phyloP scores from a whole-genome alignment of 2,888 invertebrate genomes.

The Sminthurides aquaticus region DNA sequence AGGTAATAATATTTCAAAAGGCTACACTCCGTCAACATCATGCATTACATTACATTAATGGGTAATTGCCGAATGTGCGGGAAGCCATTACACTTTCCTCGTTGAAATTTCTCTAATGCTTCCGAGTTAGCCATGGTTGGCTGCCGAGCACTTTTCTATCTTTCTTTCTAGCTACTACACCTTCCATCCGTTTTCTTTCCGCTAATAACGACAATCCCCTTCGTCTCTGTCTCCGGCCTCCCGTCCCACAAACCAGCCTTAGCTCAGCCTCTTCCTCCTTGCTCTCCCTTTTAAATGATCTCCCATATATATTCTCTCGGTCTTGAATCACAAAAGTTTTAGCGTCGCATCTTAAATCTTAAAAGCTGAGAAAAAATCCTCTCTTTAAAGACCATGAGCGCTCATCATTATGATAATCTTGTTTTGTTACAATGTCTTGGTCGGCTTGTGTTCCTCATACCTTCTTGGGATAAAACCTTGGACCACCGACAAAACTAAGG shows the following conservation, averaged over 20 bases:
- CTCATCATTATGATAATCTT: background rate
- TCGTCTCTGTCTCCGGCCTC: too few species aligned
- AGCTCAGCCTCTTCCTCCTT: background rate
- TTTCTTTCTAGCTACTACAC: too few species aligned
- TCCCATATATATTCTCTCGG: background rate
- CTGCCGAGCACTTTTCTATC: background rate
- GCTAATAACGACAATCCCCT: too few species aligned
- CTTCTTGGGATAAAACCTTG: too few species aligned
- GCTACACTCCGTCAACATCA: constrained; percentile 6
- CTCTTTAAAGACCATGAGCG: background rate
- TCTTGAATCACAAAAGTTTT: background rate
- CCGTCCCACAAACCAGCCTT: background rate
- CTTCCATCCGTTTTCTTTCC: too few species aligned
- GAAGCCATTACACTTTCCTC: constrained; percentile 22
- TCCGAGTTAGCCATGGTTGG: constrained; percentile 26
- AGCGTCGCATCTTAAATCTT: too few species aligned
- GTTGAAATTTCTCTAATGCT: constrained; percentile 23
- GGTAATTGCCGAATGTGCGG: constrained; percentile 26
- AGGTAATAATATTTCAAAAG: background rate
- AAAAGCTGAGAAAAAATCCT: background rate
- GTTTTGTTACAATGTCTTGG: background rate
- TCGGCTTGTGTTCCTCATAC: too few species aligned
- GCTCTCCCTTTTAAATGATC: background rate
- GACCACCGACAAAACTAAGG: background rate
- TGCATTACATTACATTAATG: constrained; percentile 21